These are phyloP conservation scores for Cryptoprocta ferox DNA, from an alignment of 2,797 vertebrate species.

Conservation along the genomic window DNA sequence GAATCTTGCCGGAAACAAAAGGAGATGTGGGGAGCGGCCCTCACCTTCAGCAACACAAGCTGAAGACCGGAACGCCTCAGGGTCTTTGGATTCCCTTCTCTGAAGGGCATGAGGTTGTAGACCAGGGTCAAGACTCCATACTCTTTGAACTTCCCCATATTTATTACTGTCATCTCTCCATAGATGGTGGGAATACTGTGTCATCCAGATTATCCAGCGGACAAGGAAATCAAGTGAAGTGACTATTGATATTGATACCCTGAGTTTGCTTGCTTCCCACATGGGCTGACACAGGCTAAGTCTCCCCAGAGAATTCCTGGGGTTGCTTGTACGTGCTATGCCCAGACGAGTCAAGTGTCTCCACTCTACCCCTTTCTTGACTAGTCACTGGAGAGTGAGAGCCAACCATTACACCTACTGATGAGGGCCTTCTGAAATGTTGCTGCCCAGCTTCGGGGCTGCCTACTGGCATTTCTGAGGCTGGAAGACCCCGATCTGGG, in stretches of 20 bases:
- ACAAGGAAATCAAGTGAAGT: not conserved
- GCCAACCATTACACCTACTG: accelerated
- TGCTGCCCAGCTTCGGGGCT: not conserved
- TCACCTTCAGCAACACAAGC: not conserved
- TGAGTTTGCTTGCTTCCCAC: not conserved
- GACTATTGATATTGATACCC: not conserved
- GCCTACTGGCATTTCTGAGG: not conserved
- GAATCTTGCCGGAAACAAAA: not conserved
- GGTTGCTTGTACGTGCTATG: not conserved
- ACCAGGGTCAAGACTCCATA: not conserved
- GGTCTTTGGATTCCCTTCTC: not conserved
- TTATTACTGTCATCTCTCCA: not conserved
- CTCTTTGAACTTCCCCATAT: not conserved
- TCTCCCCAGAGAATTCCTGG: not conserved
- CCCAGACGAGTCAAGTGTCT: not conserved
- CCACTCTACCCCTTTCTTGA: not conserved
- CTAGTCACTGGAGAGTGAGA: not conserved
- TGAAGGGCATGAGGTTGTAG: not conserved
- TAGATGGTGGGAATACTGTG: not conserved
- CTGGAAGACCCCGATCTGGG: not conserved
- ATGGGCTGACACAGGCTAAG: accelerated
- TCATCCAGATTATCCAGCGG: not conserved
- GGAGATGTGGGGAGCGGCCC: not conserved
- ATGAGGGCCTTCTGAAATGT: no score
- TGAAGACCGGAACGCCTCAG: not conserved